Evolutionary conservation across 1,140 invertebrate genomes (phyloP).

Genomic region (Heliothis virescens): DNA sequence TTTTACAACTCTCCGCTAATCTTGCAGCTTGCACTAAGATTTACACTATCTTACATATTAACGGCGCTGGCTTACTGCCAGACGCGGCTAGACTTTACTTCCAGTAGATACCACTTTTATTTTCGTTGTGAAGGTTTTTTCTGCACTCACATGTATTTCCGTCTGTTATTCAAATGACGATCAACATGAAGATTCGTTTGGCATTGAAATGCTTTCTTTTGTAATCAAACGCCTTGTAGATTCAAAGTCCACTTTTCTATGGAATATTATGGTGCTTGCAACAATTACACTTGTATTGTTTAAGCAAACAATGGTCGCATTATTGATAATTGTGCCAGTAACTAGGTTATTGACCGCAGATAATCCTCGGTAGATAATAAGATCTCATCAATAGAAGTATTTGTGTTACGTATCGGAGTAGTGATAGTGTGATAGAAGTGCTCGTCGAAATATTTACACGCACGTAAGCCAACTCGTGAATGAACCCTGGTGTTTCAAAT

Average conservation of each 20-base stretch:
- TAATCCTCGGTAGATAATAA: constrained; percentile 9
- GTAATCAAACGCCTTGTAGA: neutral
- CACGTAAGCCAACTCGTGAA: neutral
- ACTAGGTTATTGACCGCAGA: constrained; percentile 22
- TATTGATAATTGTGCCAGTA: constrained; percentile 20
- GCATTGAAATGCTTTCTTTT: constrained; percentile 13
- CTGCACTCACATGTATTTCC: constrained; percentile 33
- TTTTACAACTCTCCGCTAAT: neutral
- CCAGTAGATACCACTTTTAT: constrained; percentile 43
- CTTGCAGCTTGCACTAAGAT: constrained; percentile 38
- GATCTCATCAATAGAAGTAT: constrained; percentile 9
- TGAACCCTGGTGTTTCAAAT: no score
- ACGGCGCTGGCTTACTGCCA: constrained; percentile 32
- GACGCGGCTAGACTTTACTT: constrained; percentile 25
- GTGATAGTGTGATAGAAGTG: neutral
- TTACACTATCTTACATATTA: constrained; percentile 29
- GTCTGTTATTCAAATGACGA: constrained; percentile 24
- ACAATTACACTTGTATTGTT: constrained; percentile 5
- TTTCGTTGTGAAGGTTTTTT: constrained; percentile 42
- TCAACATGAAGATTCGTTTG: neutral
- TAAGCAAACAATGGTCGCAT: constrained; percentile 9
- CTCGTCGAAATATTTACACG: constrained; percentile 14
- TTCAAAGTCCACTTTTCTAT: neutral
- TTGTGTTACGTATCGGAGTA: neutral
- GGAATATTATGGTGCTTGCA: constrained; percentile 8